These are phyloP conservation scores for Rhabdophis nuchalis DNA, from an alignment of 2,797 vertebrate species.

Conservation along the genomic window DNA sequence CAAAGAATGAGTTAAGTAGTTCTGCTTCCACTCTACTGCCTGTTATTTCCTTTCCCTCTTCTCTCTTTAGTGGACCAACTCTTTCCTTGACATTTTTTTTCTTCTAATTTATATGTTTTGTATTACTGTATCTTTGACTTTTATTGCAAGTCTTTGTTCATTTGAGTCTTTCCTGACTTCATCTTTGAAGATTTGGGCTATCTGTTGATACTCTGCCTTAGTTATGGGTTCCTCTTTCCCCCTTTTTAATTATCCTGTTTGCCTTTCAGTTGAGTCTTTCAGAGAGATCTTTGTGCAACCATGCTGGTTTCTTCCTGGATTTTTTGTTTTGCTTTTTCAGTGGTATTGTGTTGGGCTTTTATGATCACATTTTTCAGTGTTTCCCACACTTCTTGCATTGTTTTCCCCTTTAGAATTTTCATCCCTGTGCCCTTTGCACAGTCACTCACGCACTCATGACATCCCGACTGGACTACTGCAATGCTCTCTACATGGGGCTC, in stretches of 20 bases:
- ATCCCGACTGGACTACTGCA: too few species aligned
- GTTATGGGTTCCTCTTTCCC: background rate
- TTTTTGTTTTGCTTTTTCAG: background rate
- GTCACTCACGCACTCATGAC: too few species aligned
- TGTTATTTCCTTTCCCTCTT: too few species aligned
- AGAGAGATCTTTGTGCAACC: background rate
- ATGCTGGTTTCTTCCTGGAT: background rate
- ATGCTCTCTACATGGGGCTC: too few species aligned
- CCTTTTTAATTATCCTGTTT: background rate
- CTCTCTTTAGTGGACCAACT: too few species aligned
- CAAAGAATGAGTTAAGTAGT: too few species aligned
- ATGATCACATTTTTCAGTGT: background rate
- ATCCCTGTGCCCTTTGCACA: too few species aligned
- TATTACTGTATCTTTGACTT: too few species aligned
- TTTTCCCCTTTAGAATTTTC: background rate
- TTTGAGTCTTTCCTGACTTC: background rate
- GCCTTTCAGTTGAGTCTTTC: background rate
- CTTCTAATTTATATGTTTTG: too few species aligned
- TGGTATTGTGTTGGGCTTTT: background rate
- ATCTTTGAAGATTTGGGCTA: background rate
- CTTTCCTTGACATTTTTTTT: too few species aligned
- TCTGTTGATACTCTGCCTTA: background rate
- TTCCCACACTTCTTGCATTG: background rate
- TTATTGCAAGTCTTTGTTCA: background rate
- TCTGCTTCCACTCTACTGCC: too few species aligned